A percentile compares a stretch with the other conserved stretches of the same genome.
phyloP scores from a whole-genome alignment of 2,113 vertebrate genomes.

The Labrus mixtus region DNA sequence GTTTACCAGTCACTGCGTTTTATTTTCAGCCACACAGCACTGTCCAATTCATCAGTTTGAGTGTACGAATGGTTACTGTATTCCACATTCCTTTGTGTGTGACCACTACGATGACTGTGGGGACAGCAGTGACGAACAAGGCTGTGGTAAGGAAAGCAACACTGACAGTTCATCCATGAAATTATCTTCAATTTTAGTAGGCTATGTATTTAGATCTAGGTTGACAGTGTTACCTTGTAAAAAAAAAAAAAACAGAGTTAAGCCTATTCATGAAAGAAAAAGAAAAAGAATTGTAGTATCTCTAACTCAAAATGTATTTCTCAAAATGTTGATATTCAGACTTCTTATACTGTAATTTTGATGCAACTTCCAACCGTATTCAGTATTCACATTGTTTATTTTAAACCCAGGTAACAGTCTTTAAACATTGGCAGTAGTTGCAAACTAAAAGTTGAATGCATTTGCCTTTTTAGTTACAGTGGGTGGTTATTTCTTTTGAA shows the following conservation, averaged over 20 bases:
- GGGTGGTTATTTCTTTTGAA: not conserved
- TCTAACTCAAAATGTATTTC: not conserved
- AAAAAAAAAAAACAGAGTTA: too few relatives aligned
- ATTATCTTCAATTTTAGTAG: too few relatives aligned
- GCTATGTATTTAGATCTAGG: too few relatives aligned
- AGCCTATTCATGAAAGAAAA: not conserved
- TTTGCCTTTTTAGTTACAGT: not conserved
- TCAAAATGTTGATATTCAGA: not conserved
- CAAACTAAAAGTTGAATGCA: not conserved
- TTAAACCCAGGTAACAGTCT: not conserved
- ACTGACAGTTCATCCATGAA: not conserved
- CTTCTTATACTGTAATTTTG: not conserved
- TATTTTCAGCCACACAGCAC: slow-evolving; percentile 57
- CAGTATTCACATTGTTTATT: not conserved
- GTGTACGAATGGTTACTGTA: slow-evolving; percentile 79
- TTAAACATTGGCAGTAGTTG: not conserved
- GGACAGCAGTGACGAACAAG: slow-evolving; percentile 80
- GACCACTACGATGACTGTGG: slow-evolving; percentile 84
- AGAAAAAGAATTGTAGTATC: not conserved
- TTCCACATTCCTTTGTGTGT: slow-evolving; percentile 73
- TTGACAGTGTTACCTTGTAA: too few relatives aligned
- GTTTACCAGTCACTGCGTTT: not conserved
- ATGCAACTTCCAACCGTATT: not conserved
- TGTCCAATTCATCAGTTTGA: slow-evolving; percentile 76
- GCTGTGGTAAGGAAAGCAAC: slow-evolving; percentile 73